phyloP scores from a whole-genome alignment of 2,888 invertebrate species.

The Dynastes maya region DNA sequence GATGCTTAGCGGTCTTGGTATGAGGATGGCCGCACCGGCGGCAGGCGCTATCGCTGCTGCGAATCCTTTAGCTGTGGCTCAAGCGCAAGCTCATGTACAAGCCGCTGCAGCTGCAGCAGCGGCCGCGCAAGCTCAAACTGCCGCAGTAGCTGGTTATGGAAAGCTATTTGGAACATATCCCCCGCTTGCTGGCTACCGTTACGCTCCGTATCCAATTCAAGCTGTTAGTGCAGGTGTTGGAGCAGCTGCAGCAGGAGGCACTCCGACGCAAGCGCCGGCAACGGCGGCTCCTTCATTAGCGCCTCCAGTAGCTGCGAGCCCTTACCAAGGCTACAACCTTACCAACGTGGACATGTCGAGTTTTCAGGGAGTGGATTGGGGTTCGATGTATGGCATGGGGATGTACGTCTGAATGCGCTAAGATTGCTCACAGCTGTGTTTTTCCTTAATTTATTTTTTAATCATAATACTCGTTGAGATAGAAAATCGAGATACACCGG shows the following conservation, averaged over 20 bases:
- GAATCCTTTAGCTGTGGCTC: conserved; percentile 76
- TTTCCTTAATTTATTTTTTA: conserved; percentile 55
- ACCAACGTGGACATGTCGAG: conserved; percentile 94
- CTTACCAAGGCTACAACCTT: conserved; percentile 85
- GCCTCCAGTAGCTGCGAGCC: conserved; percentile 80
- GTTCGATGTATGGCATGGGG: conserved; percentile 92
- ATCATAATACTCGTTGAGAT: conserved; percentile 47
- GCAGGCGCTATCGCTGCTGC: conserved; percentile 72
- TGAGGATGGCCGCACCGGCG: conserved; percentile 76
- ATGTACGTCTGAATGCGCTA: conserved; percentile 84
- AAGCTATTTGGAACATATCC: conserved; percentile 79
- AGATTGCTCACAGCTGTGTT: conserved; percentile 59
- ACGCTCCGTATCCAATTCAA: conserved; percentile 77
- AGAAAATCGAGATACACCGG: conserved; percentile 34
- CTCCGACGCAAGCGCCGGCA: conserved; percentile 71
- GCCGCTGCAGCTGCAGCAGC: conserved; percentile 72
- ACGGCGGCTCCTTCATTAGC: conserved; percentile 76
- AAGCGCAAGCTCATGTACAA: conserved; percentile 66
- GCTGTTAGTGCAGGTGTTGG: conserved; percentile 71
- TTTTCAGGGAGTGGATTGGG: conserved; percentile 94
- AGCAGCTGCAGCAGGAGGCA: conserved; percentile 71
- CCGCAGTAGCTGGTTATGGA: conserved; percentile 78
- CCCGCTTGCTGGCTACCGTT: conserved; percentile 74
- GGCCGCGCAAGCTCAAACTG: conserved; percentile 76
- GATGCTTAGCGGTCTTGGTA: conserved; percentile 81